Evolutionary conservation across 2,113 vertebrate genomes (phyloP).

Genomic region (Notothenia coriiceps): DNA sequence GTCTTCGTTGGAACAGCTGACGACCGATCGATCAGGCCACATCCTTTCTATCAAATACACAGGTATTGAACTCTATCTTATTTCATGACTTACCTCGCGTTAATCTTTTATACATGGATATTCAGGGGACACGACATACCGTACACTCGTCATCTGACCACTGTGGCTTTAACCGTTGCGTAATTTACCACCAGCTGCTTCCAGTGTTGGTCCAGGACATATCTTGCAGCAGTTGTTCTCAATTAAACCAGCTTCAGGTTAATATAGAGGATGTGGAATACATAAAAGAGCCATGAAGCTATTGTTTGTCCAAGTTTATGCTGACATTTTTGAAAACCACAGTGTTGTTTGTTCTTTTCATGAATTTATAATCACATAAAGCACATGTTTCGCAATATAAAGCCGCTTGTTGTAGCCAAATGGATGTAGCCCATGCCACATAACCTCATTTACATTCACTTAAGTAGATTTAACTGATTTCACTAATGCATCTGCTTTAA

Average conservation of each 20-base stretch:
- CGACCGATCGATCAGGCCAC: slow-evolving; percentile 90
- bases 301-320: too few relatives aligned
- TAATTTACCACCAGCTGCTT: slow-evolving; percentile 46
- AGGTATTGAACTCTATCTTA: slow-evolving; percentile 66
- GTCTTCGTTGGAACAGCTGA: slow-evolving; percentile 95
- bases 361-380: too few relatives aligned
- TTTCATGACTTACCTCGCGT: neutral
- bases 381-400: too few relatives aligned
- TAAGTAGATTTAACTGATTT: too few relatives aligned
- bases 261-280: neutral
- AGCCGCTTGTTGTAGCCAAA: too few relatives aligned
- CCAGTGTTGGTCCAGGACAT: slow-evolving; percentile 19
- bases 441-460: too few relatives aligned
- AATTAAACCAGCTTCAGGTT: neutral
- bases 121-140: neutral
- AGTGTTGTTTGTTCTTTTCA: too few relatives aligned
- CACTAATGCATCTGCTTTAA: too few relatives aligned
- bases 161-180: slow-evolving; percentile 36
- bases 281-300: too few relatives aligned
- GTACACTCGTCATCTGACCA: neutral
- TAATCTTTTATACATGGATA: neutral
- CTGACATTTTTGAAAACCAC: too few relatives aligned
- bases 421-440: too few relatives aligned
- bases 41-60: slow-evolving; percentile 95
- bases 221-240: slow-evolving; percentile 14